Evolutionary conservation across 2,797 vertebrate species (phyloP), one percentile per base, ranked within the genome.

Genomic region (Rhynchonycteris naso): DNA sequence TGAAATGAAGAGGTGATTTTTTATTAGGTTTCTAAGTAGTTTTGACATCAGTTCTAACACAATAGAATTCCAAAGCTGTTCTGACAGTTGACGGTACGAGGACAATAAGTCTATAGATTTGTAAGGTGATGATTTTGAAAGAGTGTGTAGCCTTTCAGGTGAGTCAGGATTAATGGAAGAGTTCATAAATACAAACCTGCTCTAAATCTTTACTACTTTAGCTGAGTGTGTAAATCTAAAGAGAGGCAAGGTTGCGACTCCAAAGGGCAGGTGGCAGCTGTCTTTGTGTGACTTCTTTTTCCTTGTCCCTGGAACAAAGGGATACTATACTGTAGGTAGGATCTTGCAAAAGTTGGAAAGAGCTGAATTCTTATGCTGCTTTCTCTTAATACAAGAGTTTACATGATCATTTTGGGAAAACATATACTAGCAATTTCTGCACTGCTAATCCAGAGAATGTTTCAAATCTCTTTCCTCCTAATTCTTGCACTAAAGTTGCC

Each of bases 1-100:
- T 66, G 52, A 74, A 72, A 76, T 79, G 47, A 66, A 54, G 7
- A 66, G 18, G 47, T 35, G 7, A 63, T 61, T 52, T 75, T 52
- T 65, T 35, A 19, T 18, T 66, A 85, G 58, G 16, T 68, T n/a
- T 78, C 5, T 88, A 71, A 71, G 43, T 80, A 69, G 85, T 74
- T 94, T 96, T n/a, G 63, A 89, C 82, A 52, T 61, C 30, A 82
- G 1, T 80, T 85, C 71, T 92, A 22, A 24, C 68, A 78, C 35
- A 38, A 19, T 72, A 78, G 47, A 38, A 75, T 93, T 65, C 24
- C 56, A 79, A 16, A 81, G 26, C 65, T 89, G 5, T 38, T 78
- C 66, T 68, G 61, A 75, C 65, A 54, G 19, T 38, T 71, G 33
- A 10, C 8, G 52, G 68, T 54, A 82, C 26, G 43, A 81, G 47